Conservation (phyloP, 2,113 vertebrate species). For the Proterorhinus semilunaris region DNA sequence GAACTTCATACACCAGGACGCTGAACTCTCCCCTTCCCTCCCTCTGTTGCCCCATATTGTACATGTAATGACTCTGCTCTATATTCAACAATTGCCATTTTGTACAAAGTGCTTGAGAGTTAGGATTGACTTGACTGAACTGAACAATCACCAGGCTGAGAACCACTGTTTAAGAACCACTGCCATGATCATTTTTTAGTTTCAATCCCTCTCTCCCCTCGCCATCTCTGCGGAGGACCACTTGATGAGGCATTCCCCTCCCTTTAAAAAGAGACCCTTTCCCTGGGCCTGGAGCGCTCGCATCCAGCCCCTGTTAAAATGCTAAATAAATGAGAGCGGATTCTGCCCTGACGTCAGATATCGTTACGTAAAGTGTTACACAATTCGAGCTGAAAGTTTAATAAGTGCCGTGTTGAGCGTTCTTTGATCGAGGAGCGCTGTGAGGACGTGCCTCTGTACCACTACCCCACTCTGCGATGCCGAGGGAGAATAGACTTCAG, state of each 20-base stretch:
- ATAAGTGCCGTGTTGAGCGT: background rate
- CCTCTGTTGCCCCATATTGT: too few species aligned
- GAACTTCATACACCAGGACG: too few species aligned
- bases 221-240: background rate
- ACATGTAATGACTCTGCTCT: too few species aligned
- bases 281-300: background rate
- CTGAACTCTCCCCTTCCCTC: too few species aligned
- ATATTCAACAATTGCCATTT: too few species aligned
- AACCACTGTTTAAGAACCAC: too few species aligned
- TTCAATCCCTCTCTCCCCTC: background rate
- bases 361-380: conserved; percentile 8
- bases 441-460: background rate
- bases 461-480: background rate
- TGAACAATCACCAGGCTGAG: too few species aligned
- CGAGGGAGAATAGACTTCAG: background rate
- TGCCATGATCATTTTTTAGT: too few species aligned
- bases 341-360: background rate
- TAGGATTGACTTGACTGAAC: too few species aligned
- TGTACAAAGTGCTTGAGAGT: too few species aligned
- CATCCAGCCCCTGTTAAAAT: background rate
- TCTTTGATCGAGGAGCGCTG: conserved; percentile 7
- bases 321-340: conserved; percentile 11
- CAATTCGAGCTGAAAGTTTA: conserved; percentile 8
- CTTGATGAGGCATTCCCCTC: background rate
- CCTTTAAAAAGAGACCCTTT: background rate